Percentiles rank a stretch among this genome's conserved stretches.
Conservation (phyloP, 2,888 invertebrate species). For the Andrena dorsata region DNA sequence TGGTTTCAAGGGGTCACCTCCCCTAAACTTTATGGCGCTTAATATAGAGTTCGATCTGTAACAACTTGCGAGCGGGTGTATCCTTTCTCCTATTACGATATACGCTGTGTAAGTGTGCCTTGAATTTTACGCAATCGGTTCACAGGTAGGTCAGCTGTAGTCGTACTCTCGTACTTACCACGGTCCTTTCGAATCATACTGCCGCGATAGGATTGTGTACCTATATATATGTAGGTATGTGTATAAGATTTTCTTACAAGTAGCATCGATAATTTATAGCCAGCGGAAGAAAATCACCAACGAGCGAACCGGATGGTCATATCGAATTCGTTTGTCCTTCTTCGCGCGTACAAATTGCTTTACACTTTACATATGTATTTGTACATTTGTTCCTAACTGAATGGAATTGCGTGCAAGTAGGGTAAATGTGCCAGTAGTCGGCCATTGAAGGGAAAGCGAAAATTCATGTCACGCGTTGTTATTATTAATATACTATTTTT, state of each 20-base stretch:
- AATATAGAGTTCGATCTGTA: slow-evolving; percentile 2
- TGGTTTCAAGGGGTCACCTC: background rate
- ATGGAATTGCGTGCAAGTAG: too few relatives aligned
- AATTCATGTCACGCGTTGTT: too few relatives aligned
- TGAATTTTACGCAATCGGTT: slow-evolving; percentile 56
- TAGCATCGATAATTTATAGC: background rate
- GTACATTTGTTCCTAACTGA: too few relatives aligned
- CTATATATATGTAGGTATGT: too few relatives aligned
- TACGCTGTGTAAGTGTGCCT: slow-evolving; percentile 47
- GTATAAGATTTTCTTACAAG: too few relatives aligned
- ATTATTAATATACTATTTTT: too few relatives aligned
- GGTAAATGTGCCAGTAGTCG: too few relatives aligned
- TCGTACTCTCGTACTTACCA: slow-evolving; percentile 27
- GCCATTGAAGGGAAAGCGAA: too few relatives aligned
- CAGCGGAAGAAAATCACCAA: too few relatives aligned
- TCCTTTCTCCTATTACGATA: slow-evolving; percentile 57
- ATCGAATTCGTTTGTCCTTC: background rate
- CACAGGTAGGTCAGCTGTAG: slow-evolving; percentile 41
- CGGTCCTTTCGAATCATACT: slow-evolving; percentile 54
- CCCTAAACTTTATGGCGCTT: background rate
- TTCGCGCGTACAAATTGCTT: too few relatives aligned
- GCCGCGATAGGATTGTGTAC: too few relatives aligned
- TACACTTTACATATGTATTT: too few relatives aligned
- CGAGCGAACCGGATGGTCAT: background rate
- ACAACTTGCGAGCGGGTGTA: slow-evolving; percentile 29